A percentile compares a stretch with the other conserved stretches of the same genome.
These are phyloP conservation scores for Netelia fuscicornis DNA, from an alignment of 2,888 invertebrate species.

Conservation along the genomic window DNA sequence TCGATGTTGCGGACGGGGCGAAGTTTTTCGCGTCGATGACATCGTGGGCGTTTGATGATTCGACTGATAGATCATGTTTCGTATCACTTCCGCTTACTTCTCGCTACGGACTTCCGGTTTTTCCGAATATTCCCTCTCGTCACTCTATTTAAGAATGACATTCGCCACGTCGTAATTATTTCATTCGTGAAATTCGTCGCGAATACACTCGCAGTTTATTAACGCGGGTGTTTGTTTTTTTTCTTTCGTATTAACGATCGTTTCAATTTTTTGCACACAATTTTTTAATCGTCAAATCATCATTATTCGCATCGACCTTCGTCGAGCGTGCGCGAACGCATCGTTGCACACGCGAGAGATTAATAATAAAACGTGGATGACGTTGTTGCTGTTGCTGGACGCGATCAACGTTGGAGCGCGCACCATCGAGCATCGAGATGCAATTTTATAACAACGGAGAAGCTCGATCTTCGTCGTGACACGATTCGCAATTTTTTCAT, in stretches of 20 bases:
- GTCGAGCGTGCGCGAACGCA: conserved; percentile 55
- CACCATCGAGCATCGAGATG: conserved; percentile 45
- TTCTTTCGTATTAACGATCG: background rate
- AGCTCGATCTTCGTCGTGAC: conserved; percentile 49
- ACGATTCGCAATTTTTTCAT: conserved; percentile 61
- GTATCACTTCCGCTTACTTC: conserved; percentile 26
- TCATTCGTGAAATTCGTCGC: conserved; percentile 11
- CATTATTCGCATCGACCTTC: conserved; percentile 69
- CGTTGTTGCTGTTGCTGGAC: conserved; percentile 44
- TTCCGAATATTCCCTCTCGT: background rate
- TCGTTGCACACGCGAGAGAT: conserved; percentile 64
- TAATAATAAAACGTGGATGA: conserved; percentile 31
- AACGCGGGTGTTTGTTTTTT: conserved; percentile 32
- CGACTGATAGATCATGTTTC: conserved; percentile 80
- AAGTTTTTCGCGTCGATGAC: conserved; percentile 82
- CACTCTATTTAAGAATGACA: too few species aligned
- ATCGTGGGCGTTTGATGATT: conserved; percentile 81
- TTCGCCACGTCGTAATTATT: conserved; percentile 2
- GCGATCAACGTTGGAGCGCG: conserved; percentile 45
- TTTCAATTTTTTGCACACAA: conserved; percentile 44
- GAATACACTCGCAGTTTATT: conserved; percentile 37
- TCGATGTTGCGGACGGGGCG: conserved; percentile 80
- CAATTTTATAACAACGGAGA: conserved; percentile 36
- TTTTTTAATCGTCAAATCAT: conserved; percentile 64
- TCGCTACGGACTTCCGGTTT: background rate